Evolutionary conservation across 2,797 vertebrate genomes (phyloP), one percentile per base, ranked within the genome.

Genomic region (Alcedo quadribrachys): DNA sequence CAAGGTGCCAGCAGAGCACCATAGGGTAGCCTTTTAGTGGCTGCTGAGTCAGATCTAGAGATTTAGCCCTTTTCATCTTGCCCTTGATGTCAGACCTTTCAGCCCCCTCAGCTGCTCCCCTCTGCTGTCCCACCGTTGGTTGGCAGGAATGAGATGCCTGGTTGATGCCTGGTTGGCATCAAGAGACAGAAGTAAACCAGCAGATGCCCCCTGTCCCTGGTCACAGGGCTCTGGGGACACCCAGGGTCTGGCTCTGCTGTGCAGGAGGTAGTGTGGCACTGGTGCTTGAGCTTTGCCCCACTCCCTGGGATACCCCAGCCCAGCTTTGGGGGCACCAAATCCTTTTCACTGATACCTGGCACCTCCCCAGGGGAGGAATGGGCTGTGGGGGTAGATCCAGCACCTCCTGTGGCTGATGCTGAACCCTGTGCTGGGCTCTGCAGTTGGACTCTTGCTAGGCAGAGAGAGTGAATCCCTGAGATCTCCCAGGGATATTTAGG

Each of bases 1-100:
- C 12, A 63, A 69, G 24, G 53, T n/a, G 25, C 24, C 50, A 15
- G 33, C 43, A 9, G 57, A 27, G 42, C 22, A 3, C 18, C 4
- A 3, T 35, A 35, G 8, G 5, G 5, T 46, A 37, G 51, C 53
- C 51, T 45, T 25, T 35, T 46, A 66, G 83, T 61, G 69, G 80
- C 77, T 85, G 85, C 89, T 69, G 73, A 77, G 48, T 53, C 89
- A 77, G 77, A 13, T 43, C 55, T 65, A n/a, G 79, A 33, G 60
- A 37, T 61, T 89, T 30, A 94, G 67, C 88, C 43, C 51, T 68
- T 76, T 60, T 54, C 50, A 91, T 87, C 73, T 79, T 42, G 53
- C 14, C 46, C 42, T 7, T 87, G 27, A 30, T 0, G 4, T 74
- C 83, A 92, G 40, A 6, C 65, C 84, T 63, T 35, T 55, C 65